Evolutionary conservation across 1,140 invertebrate genomes (phyloP).

Genomic region (Aphaenogaster floridana): DNA sequence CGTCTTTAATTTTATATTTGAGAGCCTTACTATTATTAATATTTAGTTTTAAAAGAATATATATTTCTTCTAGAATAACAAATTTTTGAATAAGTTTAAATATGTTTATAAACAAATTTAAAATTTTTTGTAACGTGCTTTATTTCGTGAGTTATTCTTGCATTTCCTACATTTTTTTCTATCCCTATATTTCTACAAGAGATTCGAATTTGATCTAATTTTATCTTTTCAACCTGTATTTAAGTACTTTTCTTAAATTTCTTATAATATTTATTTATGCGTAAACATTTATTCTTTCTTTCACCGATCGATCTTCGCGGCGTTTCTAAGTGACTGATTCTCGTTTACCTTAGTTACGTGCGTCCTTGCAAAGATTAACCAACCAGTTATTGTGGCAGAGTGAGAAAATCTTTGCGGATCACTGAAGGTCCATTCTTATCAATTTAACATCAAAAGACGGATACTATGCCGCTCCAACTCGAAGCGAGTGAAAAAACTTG

Average conservation of each 20-base stretch:
- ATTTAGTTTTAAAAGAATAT: background rate
- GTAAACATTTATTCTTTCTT: background rate
- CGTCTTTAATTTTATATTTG: no score
- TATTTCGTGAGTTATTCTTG: background rate
- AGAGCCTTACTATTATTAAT: no score
- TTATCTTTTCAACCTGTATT: background rate
- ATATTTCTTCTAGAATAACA: background rate
- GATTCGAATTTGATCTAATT: background rate
- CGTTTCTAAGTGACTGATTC: conserved; percentile 51
- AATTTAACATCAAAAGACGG: background rate
- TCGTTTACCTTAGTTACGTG: conserved; percentile 36
- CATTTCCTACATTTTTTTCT: background rate
- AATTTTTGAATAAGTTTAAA: background rate
- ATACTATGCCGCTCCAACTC: conserved; percentile 31
- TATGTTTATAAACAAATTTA: background rate
- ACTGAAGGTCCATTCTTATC: background rate
- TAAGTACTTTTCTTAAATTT: background rate
- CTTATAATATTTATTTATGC: background rate
- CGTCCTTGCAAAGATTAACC: background rate
- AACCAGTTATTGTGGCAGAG: background rate
- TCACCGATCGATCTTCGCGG: background rate
- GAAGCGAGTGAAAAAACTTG: conserved; percentile 37
- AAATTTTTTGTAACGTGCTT: background rate
- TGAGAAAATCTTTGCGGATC: background rate
- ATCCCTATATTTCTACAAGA: background rate